These are phyloP conservation scores for Microcebus lehilahytsara DNA, from an alignment of 2,113 vertebrate species.

Conservation along the genomic window DNA sequence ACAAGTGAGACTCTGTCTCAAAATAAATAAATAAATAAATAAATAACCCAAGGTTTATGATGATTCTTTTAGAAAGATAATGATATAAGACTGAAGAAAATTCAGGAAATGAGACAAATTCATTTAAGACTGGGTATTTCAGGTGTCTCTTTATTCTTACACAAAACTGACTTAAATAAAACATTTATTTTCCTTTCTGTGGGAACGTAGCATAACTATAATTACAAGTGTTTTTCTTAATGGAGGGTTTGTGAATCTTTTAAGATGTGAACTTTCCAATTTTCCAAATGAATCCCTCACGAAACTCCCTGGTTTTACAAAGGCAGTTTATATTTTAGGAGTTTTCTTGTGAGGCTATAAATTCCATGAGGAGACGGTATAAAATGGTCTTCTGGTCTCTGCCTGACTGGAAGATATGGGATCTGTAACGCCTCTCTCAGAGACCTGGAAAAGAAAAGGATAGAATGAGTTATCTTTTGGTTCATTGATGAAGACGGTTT, in stretches of 20 bases:
- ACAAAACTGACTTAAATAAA: conserved; percentile 53
- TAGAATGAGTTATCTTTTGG: not conserved
- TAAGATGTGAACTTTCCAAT: conserved; percentile 1
- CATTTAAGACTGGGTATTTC: conserved; percentile 11
- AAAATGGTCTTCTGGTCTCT: not conserved
- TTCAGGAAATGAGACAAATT: conserved; percentile 13
- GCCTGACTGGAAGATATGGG: not conserved
- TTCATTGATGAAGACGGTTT: not conserved
- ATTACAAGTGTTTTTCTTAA: conserved; percentile 36
- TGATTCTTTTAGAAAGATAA: conserved; percentile 42
- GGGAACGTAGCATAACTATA: not conserved
- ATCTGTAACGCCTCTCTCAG: not conserved
- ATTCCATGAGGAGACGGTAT: not conserved
- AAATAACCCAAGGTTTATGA: not conserved
- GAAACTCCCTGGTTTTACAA: conserved; percentile 9
- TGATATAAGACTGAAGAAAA: conserved; percentile 6
- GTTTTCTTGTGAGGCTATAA: not conserved
- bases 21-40: too few relatives aligned
- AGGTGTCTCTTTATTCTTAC: not conserved
- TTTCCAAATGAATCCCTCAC: conserved; percentile 3
- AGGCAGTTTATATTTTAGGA: not conserved
- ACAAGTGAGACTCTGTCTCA: too few relatives aligned
- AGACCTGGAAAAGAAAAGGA: not conserved
- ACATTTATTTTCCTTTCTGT: conserved; percentile 32
- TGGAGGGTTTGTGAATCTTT: conserved; percentile 5